These are phyloP conservation scores for Muntiacus muntjak DNA, from an alignment of 2,113 vertebrate species.

Conservation along the genomic window DNA sequence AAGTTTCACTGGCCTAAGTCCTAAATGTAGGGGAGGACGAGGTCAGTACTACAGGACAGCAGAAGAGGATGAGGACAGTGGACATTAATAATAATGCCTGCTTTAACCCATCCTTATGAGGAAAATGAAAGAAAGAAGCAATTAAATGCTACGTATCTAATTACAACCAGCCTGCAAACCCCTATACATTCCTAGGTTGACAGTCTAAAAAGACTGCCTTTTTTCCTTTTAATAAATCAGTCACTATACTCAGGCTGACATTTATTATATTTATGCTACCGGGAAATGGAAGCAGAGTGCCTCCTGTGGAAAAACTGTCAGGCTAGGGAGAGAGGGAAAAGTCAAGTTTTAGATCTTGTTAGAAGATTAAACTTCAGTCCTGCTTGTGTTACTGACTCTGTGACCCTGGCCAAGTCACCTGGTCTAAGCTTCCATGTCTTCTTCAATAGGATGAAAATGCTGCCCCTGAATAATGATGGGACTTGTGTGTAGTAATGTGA, in stretches of 20 bases:
- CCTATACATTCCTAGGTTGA: not conserved
- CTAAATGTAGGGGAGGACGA: not conserved
- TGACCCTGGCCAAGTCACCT: not conserved
- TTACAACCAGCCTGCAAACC: conserved; percentile 52
- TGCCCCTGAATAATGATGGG: not conserved
- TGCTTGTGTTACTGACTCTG: not conserved
- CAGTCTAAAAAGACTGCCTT: not conserved
- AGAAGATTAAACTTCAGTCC: not conserved
- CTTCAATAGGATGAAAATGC: not conserved
- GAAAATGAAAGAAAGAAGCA: not conserved
- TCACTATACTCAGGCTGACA: not conserved
- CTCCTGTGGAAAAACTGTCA: not conserved
- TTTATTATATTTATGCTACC: no score
- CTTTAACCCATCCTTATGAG: not conserved
- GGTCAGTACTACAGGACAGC: not conserved
- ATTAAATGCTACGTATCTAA: not conserved
- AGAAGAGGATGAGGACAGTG: not conserved
- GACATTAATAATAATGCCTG: not conserved
- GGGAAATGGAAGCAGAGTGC: not conserved
- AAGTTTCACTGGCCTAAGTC: not conserved
- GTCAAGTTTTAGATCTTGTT: not conserved
- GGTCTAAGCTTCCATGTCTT: not conserved
- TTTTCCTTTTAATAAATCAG: not conserved
- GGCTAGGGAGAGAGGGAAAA: not conserved
- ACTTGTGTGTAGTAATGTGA: not conserved